Evolutionary conservation across 2,797 vertebrate genomes (phyloP).

Genomic region (Danio kyathit): DNA sequence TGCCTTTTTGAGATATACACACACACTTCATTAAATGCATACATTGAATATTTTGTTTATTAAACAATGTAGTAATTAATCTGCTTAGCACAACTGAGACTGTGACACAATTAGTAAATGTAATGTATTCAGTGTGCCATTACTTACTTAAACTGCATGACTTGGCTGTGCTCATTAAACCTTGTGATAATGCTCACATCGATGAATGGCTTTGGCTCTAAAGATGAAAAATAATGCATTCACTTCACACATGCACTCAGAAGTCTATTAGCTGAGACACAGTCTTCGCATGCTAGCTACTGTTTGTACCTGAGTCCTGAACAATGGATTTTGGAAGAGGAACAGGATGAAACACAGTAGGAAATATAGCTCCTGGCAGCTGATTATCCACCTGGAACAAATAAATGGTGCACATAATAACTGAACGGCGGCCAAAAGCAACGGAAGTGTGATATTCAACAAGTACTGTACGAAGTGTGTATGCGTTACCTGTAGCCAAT

Average conservation of each 20-base stretch:
- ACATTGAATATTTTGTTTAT: no score
- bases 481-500: conserved; percentile 91
- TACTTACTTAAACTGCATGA: conserved; percentile 96
- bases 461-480: neutral
- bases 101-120: neutral
- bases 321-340: conserved; percentile 94
- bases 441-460: neutral
- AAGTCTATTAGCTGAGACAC: neutral
- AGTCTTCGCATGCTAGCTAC: neutral
- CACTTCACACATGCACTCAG: neutral
- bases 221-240: conserved; percentile 35
- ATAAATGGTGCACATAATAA: conserved; percentile 24
- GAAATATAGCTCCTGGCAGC: conserved; percentile 92
- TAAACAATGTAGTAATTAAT: neutral
- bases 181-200: conserved; percentile 94
- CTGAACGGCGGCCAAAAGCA: neutral
- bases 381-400: conserved; percentile 92
- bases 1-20: no score
- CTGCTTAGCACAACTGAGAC: neutral
- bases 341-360: conserved; percentile 95
- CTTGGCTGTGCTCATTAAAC: conserved; percentile 94
- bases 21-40: no score
- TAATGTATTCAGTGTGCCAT: neutral
- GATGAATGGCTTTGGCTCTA: conserved; percentile 96
- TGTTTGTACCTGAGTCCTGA: conserved; percentile 88